A percentile compares a stretch with the other conserved stretches of the same genome.
Conservation (phyloP, 1,140 invertebrate genomes). For the Drosophila kohkoa region DNA sequence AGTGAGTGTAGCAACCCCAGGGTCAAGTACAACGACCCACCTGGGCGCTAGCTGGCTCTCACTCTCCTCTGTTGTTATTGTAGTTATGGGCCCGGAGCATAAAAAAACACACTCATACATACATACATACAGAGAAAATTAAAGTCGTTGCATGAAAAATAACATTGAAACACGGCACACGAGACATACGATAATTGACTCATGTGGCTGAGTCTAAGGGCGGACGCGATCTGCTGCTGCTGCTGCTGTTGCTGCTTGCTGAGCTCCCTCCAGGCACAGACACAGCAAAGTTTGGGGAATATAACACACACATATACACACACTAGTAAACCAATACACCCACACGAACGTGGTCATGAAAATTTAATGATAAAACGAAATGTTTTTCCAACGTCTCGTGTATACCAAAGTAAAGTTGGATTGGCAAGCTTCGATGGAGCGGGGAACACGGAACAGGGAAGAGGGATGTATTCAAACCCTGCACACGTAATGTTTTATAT, state of each 20-base stretch:
- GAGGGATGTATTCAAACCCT: slow-evolving; percentile 56
- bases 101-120: slow-evolving; percentile 29
- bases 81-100: slow-evolving; percentile 40
- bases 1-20: slow-evolving; percentile 49
- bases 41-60: slow-evolving; percentile 43
- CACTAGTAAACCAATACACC: slow-evolving; percentile 1
- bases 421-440: slow-evolving; percentile 10
- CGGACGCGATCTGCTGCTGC: not conserved
- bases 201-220: slow-evolving; percentile 50
- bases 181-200: slow-evolving; percentile 71
- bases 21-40: slow-evolving; percentile 73
- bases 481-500: slow-evolving; percentile 66
- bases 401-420: slow-evolving; percentile 33
- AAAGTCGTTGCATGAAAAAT: slow-evolving; percentile 70
- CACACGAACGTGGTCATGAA: slow-evolving; percentile 71
- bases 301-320: slow-evolving; percentile 34
- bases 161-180: slow-evolving; percentile 41
- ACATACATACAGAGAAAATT: slow-evolving; percentile 48
- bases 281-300: slow-evolving; percentile 41
- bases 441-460: not conserved
- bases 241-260: not conserved
- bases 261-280: slow-evolving; percentile 31
- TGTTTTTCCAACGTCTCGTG: slow-evolving; percentile 75
- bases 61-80: slow-evolving; percentile 19
- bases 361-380: slow-evolving; percentile 84